Evolutionary conservation across 1,140 invertebrate genomes (phyloP).

Genomic region (Cotesia vestalis): DNA sequence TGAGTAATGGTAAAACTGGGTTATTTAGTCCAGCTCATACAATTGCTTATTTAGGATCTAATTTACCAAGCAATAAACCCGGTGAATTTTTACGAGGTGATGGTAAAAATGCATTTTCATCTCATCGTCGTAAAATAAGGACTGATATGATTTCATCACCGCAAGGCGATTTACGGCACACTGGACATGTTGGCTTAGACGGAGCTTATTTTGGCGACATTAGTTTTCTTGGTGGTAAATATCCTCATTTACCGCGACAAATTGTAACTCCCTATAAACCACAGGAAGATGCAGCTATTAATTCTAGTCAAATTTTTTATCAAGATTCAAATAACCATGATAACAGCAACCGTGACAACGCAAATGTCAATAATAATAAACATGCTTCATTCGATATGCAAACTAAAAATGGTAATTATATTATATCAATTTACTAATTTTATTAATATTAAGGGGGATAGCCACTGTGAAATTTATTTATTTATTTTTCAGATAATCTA

Average conservation of each 20-base stretch:
- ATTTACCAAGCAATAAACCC: constrained; percentile 75
- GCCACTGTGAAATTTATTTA: too few species aligned
- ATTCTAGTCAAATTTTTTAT: constrained; percentile 60
- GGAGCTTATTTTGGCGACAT: constrained; percentile 97
- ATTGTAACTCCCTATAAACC: constrained; percentile 89
- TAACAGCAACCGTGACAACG: constrained; percentile 54
- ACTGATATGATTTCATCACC: constrained; percentile 96
- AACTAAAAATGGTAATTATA: constrained; percentile 55
- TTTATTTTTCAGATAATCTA: constrained; percentile 50
- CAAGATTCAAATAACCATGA: constrained; percentile 63
- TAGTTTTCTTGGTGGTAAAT: constrained; percentile 82
- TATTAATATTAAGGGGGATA: too few species aligned
- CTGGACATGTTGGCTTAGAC: constrained; percentile 94
- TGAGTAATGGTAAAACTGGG: constrained; percentile 86
- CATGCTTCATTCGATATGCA: constrained; percentile 50
- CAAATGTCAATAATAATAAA: constrained; percentile 49
- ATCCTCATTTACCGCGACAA: constrained; percentile 82
- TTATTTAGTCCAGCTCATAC: constrained; percentile 90
- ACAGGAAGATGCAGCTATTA: constrained; percentile 73
- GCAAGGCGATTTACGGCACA: constrained; percentile 96
- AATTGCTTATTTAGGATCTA: constrained; percentile 85
- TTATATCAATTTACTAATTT: not conserved
- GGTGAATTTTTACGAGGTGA: constrained; percentile 70
- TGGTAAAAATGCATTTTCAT: constrained; percentile 69
- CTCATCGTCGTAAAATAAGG: constrained; percentile 75